These are phyloP conservation scores for Malacoctenus gilli DNA, from an alignment of 2,797 vertebrate species.

Conservation along the genomic window DNA sequence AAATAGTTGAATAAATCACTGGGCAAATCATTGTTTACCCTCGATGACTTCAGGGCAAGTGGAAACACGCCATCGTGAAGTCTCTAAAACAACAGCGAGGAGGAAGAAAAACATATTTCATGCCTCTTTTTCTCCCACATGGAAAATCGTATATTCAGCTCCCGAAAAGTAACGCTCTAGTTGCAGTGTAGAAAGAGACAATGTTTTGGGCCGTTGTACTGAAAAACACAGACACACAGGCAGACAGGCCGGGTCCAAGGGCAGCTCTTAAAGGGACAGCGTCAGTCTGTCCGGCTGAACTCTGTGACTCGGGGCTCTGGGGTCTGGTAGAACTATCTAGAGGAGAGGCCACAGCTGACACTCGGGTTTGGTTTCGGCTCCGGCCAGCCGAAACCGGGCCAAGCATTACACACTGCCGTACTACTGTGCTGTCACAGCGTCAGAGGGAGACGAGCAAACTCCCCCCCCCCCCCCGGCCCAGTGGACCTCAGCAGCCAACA, in stretches of 20 bases:
- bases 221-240: slow-evolving; percentile 76
- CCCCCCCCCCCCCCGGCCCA: too few species aligned
- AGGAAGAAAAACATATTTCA: slow-evolving; percentile 25
- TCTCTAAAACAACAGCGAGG: slow-evolving; percentile 50
- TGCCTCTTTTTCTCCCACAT: slow-evolving; percentile 41
- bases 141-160: slow-evolving; percentile 65
- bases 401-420: slow-evolving; percentile 4
- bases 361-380: slow-evolving; percentile 45
- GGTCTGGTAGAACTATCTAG: slow-evolving; percentile 69
- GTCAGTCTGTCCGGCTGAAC: slow-evolving; percentile 73
- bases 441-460: slow-evolving; percentile 15
- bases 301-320: slow-evolving; percentile 65
- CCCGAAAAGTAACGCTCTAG: slow-evolving; percentile 70
- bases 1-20: slow-evolving; percentile 45
- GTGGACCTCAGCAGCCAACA: too few species aligned
- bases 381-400: slow-evolving; percentile 42
- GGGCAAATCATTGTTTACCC: slow-evolving; percentile 40
- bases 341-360: slow-evolving; percentile 58
- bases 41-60: slow-evolving; percentile 44
- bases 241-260: slow-evolving; percentile 64
- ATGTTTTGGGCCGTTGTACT: slow-evolving; percentile 75
- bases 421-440: slow-evolving; percentile 23
- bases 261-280: slow-evolving; percentile 70
- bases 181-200: slow-evolving; percentile 68
- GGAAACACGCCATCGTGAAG: slow-evolving; percentile 53